Evolutionary conservation across 2,797 vertebrate species (phyloP), one percentile per base, ranked within the genome.

Genomic region (Lepus townsendii): DNA sequence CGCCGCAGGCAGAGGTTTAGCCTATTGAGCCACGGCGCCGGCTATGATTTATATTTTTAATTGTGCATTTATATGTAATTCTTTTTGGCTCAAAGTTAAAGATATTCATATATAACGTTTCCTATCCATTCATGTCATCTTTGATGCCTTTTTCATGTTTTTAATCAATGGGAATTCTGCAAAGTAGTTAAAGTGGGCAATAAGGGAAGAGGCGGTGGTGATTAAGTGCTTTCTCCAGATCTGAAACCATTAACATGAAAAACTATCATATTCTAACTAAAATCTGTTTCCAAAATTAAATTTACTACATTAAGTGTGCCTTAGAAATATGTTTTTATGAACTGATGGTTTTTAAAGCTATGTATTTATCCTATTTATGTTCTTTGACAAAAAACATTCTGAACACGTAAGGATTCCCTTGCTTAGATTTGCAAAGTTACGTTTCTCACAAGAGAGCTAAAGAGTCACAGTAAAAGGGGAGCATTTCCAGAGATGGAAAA

Each of bases 21-120:
- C 35, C 35, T 35, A 35, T 35, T 35, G 35, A 35, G 35, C 35
- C 35, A 35, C 4, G 35, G 35, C 4, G 4, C 35, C 35, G 4
- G 35, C 35, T 3, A 35, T 35, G 85, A 93, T 20, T 35, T 2
- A 20, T 60, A 47, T 87, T 93, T 60, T 60, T 94, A 93, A 92
- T 32, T 75, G 32, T 76, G 3, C 12, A 66, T 91, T 60, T 47
- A 38, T 3, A 73, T 9, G 60, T 3, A 38, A 1, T 9, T 2
- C 84, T 11, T 35, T 88, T 80, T 26, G 57, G 7, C 50, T 73
- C 11, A 69, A 27, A 62, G 54, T 22, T 13, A 65, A 35, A 5
- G 7, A 47, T 54, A 7, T 38, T 77, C 73, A 71, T 42, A 65
- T 96, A 63, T 54, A 35, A 62, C 2, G 17, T 78, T 83, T 26